These are phyloP conservation scores for Tenualosa ilisha DNA, from an alignment of 2,797 vertebrate species.

Conservation along the genomic window DNA sequence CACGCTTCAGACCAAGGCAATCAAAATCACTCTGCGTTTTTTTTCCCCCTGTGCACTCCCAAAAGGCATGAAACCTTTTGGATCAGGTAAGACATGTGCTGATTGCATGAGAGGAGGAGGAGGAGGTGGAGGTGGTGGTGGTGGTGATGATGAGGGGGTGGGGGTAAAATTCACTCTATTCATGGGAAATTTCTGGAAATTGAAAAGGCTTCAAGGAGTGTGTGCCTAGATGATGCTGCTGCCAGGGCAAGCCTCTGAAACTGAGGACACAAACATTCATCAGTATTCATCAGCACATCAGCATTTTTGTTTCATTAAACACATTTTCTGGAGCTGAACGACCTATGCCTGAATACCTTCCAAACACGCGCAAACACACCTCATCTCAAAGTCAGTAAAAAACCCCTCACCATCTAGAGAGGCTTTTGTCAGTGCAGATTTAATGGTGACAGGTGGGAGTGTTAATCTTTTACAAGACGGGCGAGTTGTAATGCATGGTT, in stretches of 20 bases:
- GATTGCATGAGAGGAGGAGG: conserved; percentile 18
- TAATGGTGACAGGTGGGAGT: conserved; percentile 18
- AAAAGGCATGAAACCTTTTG: conserved; percentile 15
- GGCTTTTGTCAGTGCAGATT: not conserved
- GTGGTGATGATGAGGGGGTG: not conserved
- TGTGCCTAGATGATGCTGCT: conserved; percentile 22
- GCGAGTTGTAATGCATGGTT: conserved; percentile 38
- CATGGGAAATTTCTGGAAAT: conserved; percentile 19
- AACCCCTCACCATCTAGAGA: not conserved
- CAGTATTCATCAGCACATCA: conserved; percentile 35
- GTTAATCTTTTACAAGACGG: conserved; percentile 34
- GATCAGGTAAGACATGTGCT: conserved; percentile 23
- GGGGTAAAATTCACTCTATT: not conserved
- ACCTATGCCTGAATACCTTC: conserved; percentile 1
- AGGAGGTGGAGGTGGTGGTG: not conserved
- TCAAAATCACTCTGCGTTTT: not conserved
- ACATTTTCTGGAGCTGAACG: not conserved
- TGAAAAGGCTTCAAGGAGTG: conserved; percentile 31
- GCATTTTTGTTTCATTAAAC: conserved; percentile 8
- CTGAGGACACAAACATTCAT: conserved; percentile 41
- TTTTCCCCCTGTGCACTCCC: conserved; percentile 15
- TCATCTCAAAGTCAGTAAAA: not conserved
- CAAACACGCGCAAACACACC: not conserved
- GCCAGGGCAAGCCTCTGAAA: conserved; percentile 35
- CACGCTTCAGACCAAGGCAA: conserved; percentile 29